phyloP scores from a whole-genome alignment of 2,797 vertebrate genomes.

The Alectoris magna region DNA sequence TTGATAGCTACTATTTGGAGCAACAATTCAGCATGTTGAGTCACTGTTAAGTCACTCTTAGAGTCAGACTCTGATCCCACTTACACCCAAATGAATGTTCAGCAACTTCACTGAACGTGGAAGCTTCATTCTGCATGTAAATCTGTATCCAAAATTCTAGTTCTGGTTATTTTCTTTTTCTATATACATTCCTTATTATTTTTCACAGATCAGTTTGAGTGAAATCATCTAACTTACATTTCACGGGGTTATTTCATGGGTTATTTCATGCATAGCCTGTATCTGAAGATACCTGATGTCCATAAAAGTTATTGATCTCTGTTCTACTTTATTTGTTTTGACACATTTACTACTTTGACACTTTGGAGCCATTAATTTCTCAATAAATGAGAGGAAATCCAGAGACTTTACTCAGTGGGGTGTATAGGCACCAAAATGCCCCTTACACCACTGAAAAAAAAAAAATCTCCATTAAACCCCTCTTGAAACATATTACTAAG shows the following conservation, averaged over 20 bases:
- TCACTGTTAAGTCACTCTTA: constrained; percentile 68
- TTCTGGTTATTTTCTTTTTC: neutral
- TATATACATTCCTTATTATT: neutral
- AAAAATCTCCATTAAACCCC: neutral
- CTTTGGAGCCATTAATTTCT: constrained; percentile 11
- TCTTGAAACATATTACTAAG: neutral
- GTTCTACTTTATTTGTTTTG: constrained; percentile 15
- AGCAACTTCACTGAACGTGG: constrained; percentile 13
- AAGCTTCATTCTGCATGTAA: constrained; percentile 19
- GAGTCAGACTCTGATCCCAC: constrained; percentile 42
- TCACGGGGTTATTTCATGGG: neutral
- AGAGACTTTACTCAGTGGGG: neutral
- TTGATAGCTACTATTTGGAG: constrained; percentile 75
- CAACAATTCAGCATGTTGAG: constrained; percentile 72
- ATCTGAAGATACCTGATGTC: neutral
- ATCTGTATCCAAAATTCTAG: neutral
- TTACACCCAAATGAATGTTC: constrained; percentile 33
- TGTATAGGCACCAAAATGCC: neutral
- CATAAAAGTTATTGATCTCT: neutral
- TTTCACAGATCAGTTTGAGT: neutral
- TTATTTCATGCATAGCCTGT: neutral
- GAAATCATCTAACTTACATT: neutral
- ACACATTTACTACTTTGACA: neutral
- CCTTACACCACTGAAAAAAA: neutral
- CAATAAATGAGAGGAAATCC: neutral